Conservation (phyloP, 1,140 invertebrate species). For the Chymomyza costata region DNA sequence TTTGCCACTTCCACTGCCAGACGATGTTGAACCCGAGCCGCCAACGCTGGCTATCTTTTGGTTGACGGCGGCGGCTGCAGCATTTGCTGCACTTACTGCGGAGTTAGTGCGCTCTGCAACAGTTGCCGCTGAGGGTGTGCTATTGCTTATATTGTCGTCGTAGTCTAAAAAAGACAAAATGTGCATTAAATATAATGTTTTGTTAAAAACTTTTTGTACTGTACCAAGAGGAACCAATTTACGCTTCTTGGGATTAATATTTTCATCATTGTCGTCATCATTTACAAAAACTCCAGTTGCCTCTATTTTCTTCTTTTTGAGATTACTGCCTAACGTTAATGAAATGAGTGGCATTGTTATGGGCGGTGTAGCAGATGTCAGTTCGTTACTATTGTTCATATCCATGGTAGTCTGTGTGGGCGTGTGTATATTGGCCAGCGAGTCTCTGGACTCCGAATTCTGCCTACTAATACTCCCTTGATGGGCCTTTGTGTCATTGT, state of each 20-base stretch:
- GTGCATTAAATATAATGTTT: too few relatives aligned
- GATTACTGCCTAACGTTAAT: slow-evolving; percentile 60
- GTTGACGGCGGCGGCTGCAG: slow-evolving; percentile 60
- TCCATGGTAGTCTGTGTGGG: slow-evolving; percentile 46
- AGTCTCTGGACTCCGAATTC: slow-evolving; percentile 68
- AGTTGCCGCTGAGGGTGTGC: slow-evolving; percentile 42
- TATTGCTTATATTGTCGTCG: slow-evolving; percentile 76
- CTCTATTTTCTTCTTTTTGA: slow-evolving; percentile 86
- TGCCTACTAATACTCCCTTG: slow-evolving; percentile 49
- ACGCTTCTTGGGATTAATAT: slow-evolving; percentile 82
- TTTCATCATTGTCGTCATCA: slow-evolving; percentile 88
- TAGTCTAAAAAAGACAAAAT: slow-evolving; percentile 78
- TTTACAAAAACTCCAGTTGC: slow-evolving; percentile 94
- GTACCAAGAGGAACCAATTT: slow-evolving; percentile 90
- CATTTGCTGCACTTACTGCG: slow-evolving; percentile 58
- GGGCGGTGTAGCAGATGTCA: slow-evolving; percentile 50
- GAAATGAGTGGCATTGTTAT: slow-evolving; percentile 65
- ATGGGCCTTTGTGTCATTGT: slow-evolving; percentile 21
- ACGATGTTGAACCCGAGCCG: slow-evolving; percentile 9
- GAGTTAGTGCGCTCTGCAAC: slow-evolving; percentile 54
- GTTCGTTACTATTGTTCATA: slow-evolving; percentile 6
- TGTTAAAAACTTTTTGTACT: slow-evolving; percentile 1
- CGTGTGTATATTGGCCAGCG: slow-evolving; percentile 46
- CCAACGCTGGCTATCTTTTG: slow-evolving; percentile 54
- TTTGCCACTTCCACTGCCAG: slow-evolving; percentile 10